These are phyloP conservation scores for Phasia obesa DNA, from an alignment of 2,888 invertebrate genomes.

Conservation along the genomic window DNA sequence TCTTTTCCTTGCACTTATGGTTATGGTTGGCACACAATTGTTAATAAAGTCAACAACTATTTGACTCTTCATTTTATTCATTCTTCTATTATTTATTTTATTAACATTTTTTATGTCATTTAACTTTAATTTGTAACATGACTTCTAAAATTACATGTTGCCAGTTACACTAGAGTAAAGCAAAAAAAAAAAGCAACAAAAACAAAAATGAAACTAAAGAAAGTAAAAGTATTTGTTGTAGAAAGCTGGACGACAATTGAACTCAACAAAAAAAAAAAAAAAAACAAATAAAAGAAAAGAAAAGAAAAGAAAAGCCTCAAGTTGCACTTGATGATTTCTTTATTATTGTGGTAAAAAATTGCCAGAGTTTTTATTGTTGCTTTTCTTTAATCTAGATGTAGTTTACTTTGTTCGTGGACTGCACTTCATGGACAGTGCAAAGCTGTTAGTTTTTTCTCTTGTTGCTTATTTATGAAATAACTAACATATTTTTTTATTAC, in stretches of 20 bases:
- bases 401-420: neutral
- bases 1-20: neutral
- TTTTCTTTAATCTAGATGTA: neutral
- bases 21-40: conserved; percentile 17
- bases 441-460: neutral
- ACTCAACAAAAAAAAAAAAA: no score
- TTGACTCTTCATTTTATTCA: conserved; percentile 8
- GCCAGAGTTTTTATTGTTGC: neutral
- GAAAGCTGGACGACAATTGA: conserved; percentile 49
- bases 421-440: neutral
- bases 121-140: neutral
- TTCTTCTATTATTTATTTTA: conserved; percentile 25
- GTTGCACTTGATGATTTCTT: conserved; percentile 59
- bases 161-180: neutral
- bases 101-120: conserved; percentile 12
- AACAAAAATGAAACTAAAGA: conserved; percentile 29
- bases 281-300: no score
- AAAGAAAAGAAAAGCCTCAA: conserved; percentile 30
- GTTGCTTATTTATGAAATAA: no score
- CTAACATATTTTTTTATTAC: no score
- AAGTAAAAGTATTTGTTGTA: conserved; percentile 54
- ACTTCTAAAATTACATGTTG: neutral
- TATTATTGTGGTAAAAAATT: conserved; percentile 29
- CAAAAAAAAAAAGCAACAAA: neutral
- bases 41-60: conserved; percentile 17